Evolutionary conservation across 2,797 vertebrate species (phyloP).

Genomic region (Urocyon cinereoargenteus): DNA sequence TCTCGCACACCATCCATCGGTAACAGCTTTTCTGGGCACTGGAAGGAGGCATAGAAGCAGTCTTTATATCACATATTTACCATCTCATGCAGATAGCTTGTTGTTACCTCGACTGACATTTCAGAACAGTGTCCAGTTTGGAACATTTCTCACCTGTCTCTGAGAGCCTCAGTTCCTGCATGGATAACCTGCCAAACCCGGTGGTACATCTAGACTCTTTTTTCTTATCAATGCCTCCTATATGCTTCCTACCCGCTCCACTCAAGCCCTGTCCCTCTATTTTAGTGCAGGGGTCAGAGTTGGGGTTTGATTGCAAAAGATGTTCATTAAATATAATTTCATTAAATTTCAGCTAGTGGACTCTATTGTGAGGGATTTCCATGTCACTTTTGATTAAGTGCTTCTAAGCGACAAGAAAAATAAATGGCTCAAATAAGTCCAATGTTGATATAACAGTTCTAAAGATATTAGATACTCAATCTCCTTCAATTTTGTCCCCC

Average conservation of each 20-base stretch:
- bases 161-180: neutral
- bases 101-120: neutral
- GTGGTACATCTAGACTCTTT: neutral
- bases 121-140: neutral
- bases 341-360: neutral
- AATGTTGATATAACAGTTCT: neutral
- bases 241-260: neutral
- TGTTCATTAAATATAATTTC: slow-evolving; percentile 5
- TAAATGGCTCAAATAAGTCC: neutral
- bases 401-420: neutral
- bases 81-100: neutral
- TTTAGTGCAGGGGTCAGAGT: neutral
- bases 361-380: neutral
- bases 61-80: neutral
- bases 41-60: neutral
- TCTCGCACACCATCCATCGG: neutral
- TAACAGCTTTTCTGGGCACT: neutral
- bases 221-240: neutral
- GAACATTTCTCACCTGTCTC: neutral
- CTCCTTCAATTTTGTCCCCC: neutral
- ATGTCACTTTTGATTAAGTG: neutral
- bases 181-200: neutral
- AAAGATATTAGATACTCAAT: neutral
- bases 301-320: neutral
- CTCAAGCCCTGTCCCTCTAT: neutral